A percentile compares a stretch with the other conserved stretches of the same genome.
These are phyloP conservation scores for Scolanthus callimorphus DNA, from an alignment of 92 coral and sea anemone species.

Conservation along the genomic window DNA sequence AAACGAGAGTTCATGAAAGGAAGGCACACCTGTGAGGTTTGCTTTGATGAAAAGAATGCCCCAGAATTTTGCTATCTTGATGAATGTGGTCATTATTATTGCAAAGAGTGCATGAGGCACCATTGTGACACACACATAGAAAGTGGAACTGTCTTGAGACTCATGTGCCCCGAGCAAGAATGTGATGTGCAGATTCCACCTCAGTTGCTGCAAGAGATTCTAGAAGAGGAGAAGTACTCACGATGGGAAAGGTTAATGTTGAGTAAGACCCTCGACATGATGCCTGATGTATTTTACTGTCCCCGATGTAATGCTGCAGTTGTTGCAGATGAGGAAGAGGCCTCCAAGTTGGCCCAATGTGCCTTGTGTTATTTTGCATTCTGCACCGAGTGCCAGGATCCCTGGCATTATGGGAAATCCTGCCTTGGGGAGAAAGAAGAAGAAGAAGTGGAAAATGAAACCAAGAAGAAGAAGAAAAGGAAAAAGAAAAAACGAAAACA, in stretches of 20 bases:
- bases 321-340: constrained; percentile 73
- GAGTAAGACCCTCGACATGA: constrained; percentile 73
- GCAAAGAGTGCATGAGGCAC: constrained; percentile 68
- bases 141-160: constrained; percentile 69
- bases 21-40: constrained; percentile 76
- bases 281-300: constrained; percentile 86
- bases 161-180: constrained; percentile 71
- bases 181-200: constrained; percentile 71
- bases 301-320: constrained; percentile 88
- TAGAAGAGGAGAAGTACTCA: constrained; percentile 54
- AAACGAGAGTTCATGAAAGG: constrained; percentile 52
- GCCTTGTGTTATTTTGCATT: constrained; percentile 76
- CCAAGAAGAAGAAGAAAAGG: neutral
- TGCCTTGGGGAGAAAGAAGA: constrained; percentile 65
- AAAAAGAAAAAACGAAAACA: constrained; percentile 1
- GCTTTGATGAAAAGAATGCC: constrained; percentile 82
- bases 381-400: constrained; percentile 85
- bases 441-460: constrained; percentile 28
- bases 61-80: constrained; percentile 68
- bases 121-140: constrained; percentile 80
- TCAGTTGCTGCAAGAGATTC: constrained; percentile 59
- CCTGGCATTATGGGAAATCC: constrained; percentile 76
- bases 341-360: constrained; percentile 84
- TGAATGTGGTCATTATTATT: constrained; percentile 81
- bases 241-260: constrained; percentile 87